Base-by-base conservation (phyloP, 2,797 vertebrate genomes). In the Ambastaia sidthimunki region DNA sequence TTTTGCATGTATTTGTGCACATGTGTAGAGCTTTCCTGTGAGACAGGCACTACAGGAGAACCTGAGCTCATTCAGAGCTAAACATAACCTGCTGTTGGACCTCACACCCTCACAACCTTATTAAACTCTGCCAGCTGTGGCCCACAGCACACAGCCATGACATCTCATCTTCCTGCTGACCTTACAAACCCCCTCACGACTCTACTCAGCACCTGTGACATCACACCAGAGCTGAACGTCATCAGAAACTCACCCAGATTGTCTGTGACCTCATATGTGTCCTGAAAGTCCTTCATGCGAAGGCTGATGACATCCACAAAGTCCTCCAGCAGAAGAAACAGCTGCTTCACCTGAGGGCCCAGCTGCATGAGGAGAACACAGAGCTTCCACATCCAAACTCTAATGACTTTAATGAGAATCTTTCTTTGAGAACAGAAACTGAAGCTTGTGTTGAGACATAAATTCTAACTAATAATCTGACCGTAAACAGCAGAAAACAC, bases 261-360 rank as follows among this genome's bases (percentile, higher is more conserved):
- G 89, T 99, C 97, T 0, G 98, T 97, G 91, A 97, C 96, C 94
- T 98, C 97, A 91, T 98, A 98, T 28, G 95, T 95, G 72, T 99
- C 97, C 85, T 97, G 95, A 87, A 98, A 95, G 88, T 97, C 96
- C 87, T 98, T 99, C 97, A 99, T 97, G 83, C 96, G 95, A 69
- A 97, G 96, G 68, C 97, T 96, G 0, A 98, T 96, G 90, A 98
- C 97, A 4, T 98, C 97, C 84, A 99, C 96, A 84, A 99, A 99
- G 91, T 99, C 96, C 88, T 99, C 98, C 68, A 99, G 87, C 6
- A 98, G 92, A 82, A 94, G 94, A 90, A 99, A 98, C 52, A 99
- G 91, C 85, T 98, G 97, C 89, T 93, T 97, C 87, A 96, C 91
- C 0, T 97, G 98, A 23, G 97, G 95, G 37, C 97, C 97, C 91